A percentile compares a stretch with the other conserved stretches of the same genome.
These are phyloP conservation scores for Parauchenoglanis ngamensis DNA, from an alignment of 2,797 vertebrate genomes.

Conservation along the genomic window DNA sequence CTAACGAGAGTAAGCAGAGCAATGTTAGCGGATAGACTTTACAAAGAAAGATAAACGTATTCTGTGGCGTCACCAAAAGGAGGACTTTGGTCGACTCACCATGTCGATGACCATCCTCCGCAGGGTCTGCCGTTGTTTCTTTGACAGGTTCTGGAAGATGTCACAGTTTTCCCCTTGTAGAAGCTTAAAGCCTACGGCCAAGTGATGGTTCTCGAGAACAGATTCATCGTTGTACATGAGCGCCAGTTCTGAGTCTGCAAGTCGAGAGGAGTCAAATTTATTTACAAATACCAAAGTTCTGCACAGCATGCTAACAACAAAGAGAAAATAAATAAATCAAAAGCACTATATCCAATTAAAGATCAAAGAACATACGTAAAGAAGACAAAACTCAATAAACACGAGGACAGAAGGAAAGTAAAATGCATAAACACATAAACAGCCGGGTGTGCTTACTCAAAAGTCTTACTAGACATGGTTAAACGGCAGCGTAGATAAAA, in stretches of 20 bases:
- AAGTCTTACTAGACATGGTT: background rate
- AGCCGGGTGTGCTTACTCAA: background rate
- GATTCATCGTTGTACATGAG: constrained; percentile 99
- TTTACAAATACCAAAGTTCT: background rate
- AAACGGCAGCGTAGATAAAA: constrained; percentile 17
- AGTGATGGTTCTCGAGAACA: constrained; percentile 96
- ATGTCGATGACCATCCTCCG: constrained; percentile 98
- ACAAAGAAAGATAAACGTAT: background rate
- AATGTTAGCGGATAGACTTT: background rate
- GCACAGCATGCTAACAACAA: background rate
- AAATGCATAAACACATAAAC: constrained; percentile 9
- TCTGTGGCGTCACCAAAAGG: background rate
- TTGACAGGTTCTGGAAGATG: constrained; percentile 96
- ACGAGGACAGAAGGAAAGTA: background rate
- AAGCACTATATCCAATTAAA: constrained; percentile 4
- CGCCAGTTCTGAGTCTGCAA: constrained; percentile 92
- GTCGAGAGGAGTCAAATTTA: background rate
- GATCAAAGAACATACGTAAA: background rate
- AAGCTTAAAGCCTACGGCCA: constrained; percentile 96
- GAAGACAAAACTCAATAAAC: background rate
- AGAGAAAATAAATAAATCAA: background rate
- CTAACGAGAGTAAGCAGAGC: constrained; percentile 64
- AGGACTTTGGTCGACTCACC: constrained; percentile 68
- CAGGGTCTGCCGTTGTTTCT: constrained; percentile 92
- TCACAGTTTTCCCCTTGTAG: constrained; percentile 97